A percentile compares a stretch with the other conserved stretches of the same genome.
Conservation (phyloP, 1,140 invertebrate species). For the Lepidurus couesii region DNA sequence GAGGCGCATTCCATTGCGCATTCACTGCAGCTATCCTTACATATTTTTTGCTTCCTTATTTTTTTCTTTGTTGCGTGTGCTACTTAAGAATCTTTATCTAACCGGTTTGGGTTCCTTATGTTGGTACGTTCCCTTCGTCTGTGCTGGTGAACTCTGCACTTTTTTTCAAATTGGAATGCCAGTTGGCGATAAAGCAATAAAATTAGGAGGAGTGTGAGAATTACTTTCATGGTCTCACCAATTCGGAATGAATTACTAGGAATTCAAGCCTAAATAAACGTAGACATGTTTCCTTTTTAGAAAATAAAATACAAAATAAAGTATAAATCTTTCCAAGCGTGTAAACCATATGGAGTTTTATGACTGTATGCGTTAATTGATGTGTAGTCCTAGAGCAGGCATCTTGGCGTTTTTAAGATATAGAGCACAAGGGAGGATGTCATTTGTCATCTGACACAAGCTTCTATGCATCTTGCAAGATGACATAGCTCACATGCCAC, state of each 20-base stretch:
- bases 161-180: neutral
- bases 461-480: neutral
- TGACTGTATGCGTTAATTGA: slow-evolving; percentile 16
- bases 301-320: neutral
- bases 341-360: slow-evolving; percentile 10
- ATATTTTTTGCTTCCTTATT: neutral
- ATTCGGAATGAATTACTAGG: neutral
- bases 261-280: neutral
- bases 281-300: neutral
- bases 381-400: neutral
- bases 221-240: neutral
- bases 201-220: slow-evolving; percentile 8
- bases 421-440: neutral
- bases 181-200: slow-evolving; percentile 22
- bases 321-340: neutral
- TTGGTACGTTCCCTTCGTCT: too few species aligned
- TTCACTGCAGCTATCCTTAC: neutral
- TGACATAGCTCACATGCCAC: slow-evolving; percentile 14
- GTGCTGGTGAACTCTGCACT: too few species aligned
- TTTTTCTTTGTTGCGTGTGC: neutral
- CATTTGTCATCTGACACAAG: neutral
- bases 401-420: too few species aligned
- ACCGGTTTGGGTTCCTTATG: neutral
- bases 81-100: neutral
- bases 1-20: slow-evolving; percentile 9